A percentile compares a stretch with the other conserved stretches of the same genome.
Evolutionary conservation across 1,140 invertebrate genomes (phyloP).

Genomic region (Ctenoplectra terminalis): DNA sequence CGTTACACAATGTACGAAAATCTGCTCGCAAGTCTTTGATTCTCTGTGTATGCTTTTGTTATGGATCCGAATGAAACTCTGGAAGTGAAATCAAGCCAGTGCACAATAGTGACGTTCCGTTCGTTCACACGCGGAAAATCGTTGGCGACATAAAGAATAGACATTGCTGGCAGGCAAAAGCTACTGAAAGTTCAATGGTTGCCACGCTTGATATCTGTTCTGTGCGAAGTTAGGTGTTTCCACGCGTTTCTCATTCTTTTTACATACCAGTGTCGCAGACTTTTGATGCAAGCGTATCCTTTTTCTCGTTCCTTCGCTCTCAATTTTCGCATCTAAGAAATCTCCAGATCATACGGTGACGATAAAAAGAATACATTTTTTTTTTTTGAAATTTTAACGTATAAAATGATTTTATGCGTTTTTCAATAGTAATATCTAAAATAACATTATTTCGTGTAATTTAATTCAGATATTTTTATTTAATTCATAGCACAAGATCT

Average conservation of each 20-base stretch:
- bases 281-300: background rate
- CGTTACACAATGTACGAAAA: background rate
- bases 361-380: background rate
- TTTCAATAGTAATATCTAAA: too few species aligned
- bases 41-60: background rate
- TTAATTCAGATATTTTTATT: too few species aligned
- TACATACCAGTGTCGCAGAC: background rate
- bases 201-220: slow-evolving; percentile 47
- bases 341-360: too few species aligned
- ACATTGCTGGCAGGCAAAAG: slow-evolving; percentile 41
- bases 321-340: background rate
- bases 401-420: too few species aligned
- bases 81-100: slow-evolving; percentile 23
- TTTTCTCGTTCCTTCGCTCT: background rate
- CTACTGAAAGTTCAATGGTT: slow-evolving; percentile 59
- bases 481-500: too few species aligned
- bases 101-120: background rate
- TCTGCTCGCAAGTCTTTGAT: slow-evolving; percentile 2
- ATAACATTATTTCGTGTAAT: too few species aligned
- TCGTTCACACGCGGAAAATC: slow-evolving; percentile 19
- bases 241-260: slow-evolving; percentile 16
- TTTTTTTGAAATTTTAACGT: too few species aligned
- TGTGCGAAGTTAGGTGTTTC: slow-evolving; percentile 29
- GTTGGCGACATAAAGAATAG: slow-evolving; percentile 27
- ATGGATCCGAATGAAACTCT: slow-evolving; percentile 26